Conservation (phyloP, 2,888 invertebrate species). For the Thyatira batis region DNA sequence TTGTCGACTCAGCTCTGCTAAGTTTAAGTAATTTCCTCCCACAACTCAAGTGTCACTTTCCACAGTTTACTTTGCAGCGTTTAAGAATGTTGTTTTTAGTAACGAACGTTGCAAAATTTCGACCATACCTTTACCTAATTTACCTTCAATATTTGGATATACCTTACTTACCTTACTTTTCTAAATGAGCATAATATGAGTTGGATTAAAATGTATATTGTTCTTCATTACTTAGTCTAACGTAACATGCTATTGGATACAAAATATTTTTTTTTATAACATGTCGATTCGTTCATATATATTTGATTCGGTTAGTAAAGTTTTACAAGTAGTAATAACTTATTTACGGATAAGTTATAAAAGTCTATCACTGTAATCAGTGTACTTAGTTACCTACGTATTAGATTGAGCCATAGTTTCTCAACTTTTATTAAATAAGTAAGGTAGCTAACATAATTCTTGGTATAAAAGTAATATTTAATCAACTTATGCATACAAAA, state of each 20-base stretch:
- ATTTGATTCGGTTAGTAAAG: conserved; percentile 1
- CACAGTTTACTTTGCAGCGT: conserved; percentile 40
- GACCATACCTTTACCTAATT: too few relatives aligned
- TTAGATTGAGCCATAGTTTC: not conserved
- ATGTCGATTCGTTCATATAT: not conserved
- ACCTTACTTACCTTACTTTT: too few relatives aligned
- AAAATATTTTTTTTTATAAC: not conserved
- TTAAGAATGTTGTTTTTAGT: conserved; percentile 6
- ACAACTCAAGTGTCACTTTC: conserved; percentile 50
- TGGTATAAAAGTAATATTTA: not conserved
- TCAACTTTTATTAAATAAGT: not conserved
- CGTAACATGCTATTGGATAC: too few relatives aligned
- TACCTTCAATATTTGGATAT: too few relatives aligned
- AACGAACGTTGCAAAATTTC: not conserved
- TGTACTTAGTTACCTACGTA: not conserved
- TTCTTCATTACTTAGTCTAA: too few relatives aligned
- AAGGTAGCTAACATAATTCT: not conserved
- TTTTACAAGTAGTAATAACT: conserved; percentile 1
- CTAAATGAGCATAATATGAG: too few relatives aligned
- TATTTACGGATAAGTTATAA: conserved; percentile 1
- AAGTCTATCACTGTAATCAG: not conserved
- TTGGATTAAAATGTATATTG: too few relatives aligned
- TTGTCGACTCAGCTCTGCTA: conserved; percentile 40
- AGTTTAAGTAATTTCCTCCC: conserved; percentile 61
- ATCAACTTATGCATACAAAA: conserved; percentile 10